Evolutionary conservation across 2,888 invertebrate species (phyloP).

Genomic region (Zhengitettix transpicula): DNA sequence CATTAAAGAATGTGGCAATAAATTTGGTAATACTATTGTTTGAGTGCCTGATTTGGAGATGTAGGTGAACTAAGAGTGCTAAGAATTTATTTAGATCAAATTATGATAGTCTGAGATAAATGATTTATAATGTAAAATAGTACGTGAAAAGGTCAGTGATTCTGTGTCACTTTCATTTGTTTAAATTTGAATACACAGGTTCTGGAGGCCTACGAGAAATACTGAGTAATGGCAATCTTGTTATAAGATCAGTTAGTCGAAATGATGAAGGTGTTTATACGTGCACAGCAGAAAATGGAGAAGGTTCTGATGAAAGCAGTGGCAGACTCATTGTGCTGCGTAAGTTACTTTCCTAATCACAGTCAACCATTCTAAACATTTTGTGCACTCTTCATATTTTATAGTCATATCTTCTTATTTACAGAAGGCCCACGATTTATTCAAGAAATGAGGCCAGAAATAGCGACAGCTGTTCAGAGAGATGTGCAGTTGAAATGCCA

Average conservation of each 20-base stretch:
- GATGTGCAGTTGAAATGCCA: constrained; percentile 64
- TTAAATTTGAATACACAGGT: constrained; percentile 24
- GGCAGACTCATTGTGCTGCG: constrained; percentile 68
- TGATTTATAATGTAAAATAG: no score
- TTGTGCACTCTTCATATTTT: not conserved
- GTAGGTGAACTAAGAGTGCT: no score
- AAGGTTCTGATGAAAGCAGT: constrained; percentile 73
- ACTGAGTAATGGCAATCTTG: constrained; percentile 69
- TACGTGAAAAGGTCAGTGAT: no score
- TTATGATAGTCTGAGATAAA: no score
- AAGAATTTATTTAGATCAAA: no score
- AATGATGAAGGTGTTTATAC: constrained; percentile 79
- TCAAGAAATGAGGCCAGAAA: constrained; percentile 46
- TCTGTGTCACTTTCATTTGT: no score
- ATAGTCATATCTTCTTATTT: constrained; percentile 12
- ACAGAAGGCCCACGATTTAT: constrained; percentile 58
- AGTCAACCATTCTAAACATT: not conserved
- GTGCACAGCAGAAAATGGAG: constrained; percentile 68
- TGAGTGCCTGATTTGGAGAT: no score
- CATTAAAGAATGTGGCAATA: no score
- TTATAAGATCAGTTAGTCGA: constrained; percentile 67
- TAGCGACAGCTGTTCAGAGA: constrained; percentile 49
- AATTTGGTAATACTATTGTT: no score
- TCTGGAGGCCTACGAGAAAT: constrained; percentile 68
- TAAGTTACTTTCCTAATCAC: constrained; percentile 25